Evolutionary conservation across 2,797 vertebrate species (phyloP).

Genomic region (Percopsis omiscomaycus): DNA sequence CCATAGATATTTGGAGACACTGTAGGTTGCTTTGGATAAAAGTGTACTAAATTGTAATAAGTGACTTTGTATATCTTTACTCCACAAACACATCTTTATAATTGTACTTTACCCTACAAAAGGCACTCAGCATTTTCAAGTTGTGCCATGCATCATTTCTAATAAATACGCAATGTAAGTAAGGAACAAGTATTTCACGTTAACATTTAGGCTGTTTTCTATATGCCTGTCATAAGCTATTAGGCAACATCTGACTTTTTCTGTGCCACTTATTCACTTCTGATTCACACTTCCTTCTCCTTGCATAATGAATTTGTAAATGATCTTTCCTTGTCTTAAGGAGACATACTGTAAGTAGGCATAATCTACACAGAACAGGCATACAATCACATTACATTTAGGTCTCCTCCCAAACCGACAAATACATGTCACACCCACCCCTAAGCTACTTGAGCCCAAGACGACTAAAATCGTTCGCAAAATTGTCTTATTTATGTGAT

Average conservation of each 20-base stretch:
- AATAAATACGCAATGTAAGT: too few species aligned
- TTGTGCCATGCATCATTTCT: background rate
- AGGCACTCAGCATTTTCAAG: background rate
- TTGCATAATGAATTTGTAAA: too few species aligned
- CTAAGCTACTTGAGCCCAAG: background rate
- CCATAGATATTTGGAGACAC: too few species aligned
- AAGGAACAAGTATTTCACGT: too few species aligned
- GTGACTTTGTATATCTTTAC: background rate
- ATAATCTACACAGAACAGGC: constrained; percentile 64
- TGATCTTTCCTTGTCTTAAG: too few species aligned
- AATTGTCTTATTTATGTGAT: background rate
- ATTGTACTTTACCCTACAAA: background rate
- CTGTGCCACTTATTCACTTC: too few species aligned
- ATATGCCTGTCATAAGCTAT: too few species aligned
- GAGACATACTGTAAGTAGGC: too few species aligned
- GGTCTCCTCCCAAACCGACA: constrained; percentile 68
- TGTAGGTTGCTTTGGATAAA: too few species aligned
- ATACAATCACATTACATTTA: constrained; percentile 58
- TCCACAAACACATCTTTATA: background rate
- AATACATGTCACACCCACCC: constrained; percentile 23
- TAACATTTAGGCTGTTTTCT: too few species aligned
- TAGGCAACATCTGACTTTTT: too few species aligned
- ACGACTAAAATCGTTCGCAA: background rate
- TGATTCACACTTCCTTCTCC: too few species aligned
- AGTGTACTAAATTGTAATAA: background rate